These are phyloP conservation scores for Theristicus caerulescens DNA, from an alignment of 2,113 vertebrate species.

Conservation along the genomic window DNA sequence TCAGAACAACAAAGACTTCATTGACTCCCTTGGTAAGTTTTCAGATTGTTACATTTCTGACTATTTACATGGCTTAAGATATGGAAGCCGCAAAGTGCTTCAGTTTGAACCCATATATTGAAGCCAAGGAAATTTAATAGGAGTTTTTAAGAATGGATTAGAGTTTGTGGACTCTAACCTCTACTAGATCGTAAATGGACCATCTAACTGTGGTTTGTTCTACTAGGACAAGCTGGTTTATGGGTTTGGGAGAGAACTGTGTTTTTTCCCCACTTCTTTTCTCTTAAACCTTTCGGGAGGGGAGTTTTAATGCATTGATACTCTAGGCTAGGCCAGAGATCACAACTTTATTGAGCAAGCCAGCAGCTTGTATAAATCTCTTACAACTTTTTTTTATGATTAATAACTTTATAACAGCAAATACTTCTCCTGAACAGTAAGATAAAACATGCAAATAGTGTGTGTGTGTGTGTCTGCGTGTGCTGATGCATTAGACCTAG, in stretches of 20 bases:
- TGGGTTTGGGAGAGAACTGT: not conserved
- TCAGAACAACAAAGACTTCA: slow-evolving; percentile 99
- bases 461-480: not conserved
- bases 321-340: not conserved
- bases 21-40: slow-evolving; percentile 96
- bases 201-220: not conserved
- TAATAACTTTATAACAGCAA: not conserved
- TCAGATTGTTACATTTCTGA: not conserved
- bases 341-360: not conserved
- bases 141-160: not conserved
- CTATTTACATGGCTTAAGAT: not conserved
- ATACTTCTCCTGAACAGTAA: not conserved
- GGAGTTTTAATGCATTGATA: not conserved
- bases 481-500: slow-evolving; percentile 73
- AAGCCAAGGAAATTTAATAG: not conserved
- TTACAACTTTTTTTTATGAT: not conserved
- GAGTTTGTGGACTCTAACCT: not conserved
- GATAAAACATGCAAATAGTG: not conserved
- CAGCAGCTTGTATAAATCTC: not conserved
- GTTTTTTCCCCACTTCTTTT: not conserved
- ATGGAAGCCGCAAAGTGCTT: not conserved
- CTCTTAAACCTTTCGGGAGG: not conserved
- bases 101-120: not conserved
- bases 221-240: not conserved
- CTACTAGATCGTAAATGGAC: not conserved